Conservation (phyloP, 2,888 invertebrate species). For the Masnerella sp. region DNA sequence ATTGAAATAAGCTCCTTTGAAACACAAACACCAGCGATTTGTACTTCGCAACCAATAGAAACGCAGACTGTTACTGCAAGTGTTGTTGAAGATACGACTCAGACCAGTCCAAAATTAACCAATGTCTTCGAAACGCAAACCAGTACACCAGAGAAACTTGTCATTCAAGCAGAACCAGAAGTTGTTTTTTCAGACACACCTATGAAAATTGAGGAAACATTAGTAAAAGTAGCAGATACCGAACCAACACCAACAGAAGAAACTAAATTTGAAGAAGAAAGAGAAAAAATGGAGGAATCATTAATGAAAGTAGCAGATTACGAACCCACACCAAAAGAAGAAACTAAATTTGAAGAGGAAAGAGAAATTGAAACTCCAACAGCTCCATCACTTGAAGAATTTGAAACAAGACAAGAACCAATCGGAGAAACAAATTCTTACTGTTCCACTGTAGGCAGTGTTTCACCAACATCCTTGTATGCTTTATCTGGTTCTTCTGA, state of each 20-base stretch:
- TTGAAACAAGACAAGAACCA: slow-evolving; percentile 58
- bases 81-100: slow-evolving; percentile 53
- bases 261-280: slow-evolving; percentile 5
- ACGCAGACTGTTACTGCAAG: slow-evolving; percentile 64
- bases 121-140: slow-evolving; percentile 55
- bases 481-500: no score
- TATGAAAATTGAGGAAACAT: background rate
- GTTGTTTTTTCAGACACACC: background rate
- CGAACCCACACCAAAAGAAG: background rate
- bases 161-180: background rate
- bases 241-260: background rate
- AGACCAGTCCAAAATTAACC: slow-evolving; percentile 67
- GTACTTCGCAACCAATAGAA: no score
- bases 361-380: slow-evolving; percentile 6
- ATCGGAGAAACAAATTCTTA: slow-evolving; percentile 21
- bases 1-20: no score
- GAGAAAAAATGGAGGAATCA: no score
- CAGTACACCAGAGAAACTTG: slow-evolving; percentile 9
- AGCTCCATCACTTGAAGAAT: background rate
- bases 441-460: slow-evolving; percentile 31
- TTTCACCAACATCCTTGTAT: slow-evolving; percentile 38
- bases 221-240: background rate
- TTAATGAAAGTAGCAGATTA: no score
- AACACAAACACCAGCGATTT: no score
- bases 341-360: background rate